phyloP scores from a whole-genome alignment of 2,888 invertebrate species.

The Pachliopta kotzebuea region DNA sequence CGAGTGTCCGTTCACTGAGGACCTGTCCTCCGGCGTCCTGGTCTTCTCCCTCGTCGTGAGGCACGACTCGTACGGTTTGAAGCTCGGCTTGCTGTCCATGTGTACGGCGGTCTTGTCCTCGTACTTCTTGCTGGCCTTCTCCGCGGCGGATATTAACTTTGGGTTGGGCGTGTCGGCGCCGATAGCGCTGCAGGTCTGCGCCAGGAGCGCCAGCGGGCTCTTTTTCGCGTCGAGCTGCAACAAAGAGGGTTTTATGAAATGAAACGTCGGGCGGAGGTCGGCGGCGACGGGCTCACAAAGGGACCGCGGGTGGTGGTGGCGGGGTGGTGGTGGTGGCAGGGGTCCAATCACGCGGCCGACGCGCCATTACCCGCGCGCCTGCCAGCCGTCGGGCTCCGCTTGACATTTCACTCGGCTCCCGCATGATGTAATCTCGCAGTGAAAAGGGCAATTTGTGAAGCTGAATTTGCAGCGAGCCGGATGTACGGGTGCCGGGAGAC shows the following conservation, averaged over 20 bases:
- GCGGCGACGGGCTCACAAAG: constrained; percentile 75
- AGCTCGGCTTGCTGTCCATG: constrained; percentile 82
- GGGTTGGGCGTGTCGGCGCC: constrained; percentile 93
- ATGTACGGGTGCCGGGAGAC: constrained; percentile 55
- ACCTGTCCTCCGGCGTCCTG: constrained; percentile 84
- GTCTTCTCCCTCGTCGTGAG: constrained; percentile 83
- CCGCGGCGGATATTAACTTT: constrained; percentile 86
- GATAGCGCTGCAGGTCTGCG: constrained; percentile 98
- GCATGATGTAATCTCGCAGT: constrained; percentile 81
- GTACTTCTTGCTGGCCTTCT: constrained; percentile 84
- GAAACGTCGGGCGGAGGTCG: constrained; percentile 75
- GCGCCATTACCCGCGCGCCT: constrained; percentile 81
- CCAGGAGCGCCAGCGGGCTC: constrained; percentile 96
- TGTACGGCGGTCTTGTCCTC: constrained; percentile 83
- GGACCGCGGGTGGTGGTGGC: constrained; percentile 57
- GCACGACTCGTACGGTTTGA: constrained; percentile 89
- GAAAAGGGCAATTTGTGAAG: constrained; percentile 81
- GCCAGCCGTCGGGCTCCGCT: constrained; percentile 80
- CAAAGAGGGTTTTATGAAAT: constrained; percentile 77
- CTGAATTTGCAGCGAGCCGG: constrained; percentile 78
- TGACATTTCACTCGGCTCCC: constrained; percentile 81
- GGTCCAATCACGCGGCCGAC: constrained; percentile 79
- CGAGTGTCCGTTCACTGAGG: constrained; percentile 73
- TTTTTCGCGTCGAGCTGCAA: constrained; percentile 98
- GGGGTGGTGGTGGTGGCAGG: constrained; percentile 48